Evolutionary conservation across 30 jellyfish, hydroid and myxozoan species (phyloP).

Genomic region (Pelagia noctiluca): DNA sequence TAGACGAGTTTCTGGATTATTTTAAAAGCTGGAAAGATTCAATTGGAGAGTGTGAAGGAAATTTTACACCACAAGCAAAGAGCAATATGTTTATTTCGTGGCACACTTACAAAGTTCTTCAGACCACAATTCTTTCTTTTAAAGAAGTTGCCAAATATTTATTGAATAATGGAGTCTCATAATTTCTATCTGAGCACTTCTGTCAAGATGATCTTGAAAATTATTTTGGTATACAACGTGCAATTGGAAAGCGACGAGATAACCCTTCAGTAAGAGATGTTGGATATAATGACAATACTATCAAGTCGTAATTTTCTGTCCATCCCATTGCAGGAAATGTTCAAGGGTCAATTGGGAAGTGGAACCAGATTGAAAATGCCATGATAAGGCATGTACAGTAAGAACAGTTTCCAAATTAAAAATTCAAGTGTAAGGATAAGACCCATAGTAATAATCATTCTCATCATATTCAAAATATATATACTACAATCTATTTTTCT

Average conservation of each 20-base stretch:
- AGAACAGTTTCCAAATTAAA: background rate
- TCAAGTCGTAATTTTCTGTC: slow-evolving; percentile 7
- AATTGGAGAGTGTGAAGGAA: slow-evolving; percentile 61
- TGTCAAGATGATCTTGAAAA: slow-evolving; percentile 69
- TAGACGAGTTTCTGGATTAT: slow-evolving; percentile 51
- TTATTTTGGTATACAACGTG: slow-evolving; percentile 71
- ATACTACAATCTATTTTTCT: too few relatives aligned
- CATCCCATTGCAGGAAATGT: slow-evolving; percentile 36
- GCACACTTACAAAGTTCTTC: slow-evolving; percentile 68
- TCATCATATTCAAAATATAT: too few relatives aligned
- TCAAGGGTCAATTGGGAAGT: background rate
- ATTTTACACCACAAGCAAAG: slow-evolving; percentile 52
- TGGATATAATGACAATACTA: slow-evolving; percentile 53
- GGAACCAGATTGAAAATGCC: background rate
- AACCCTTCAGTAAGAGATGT: slow-evolving; percentile 44
- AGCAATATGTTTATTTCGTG: slow-evolving; percentile 59
- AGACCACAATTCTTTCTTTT: slow-evolving; percentile 45
- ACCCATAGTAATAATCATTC: too few relatives aligned
- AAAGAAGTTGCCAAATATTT: slow-evolving; percentile 57
- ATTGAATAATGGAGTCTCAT: slow-evolving; percentile 55
- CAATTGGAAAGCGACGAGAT: slow-evolving; percentile 55
- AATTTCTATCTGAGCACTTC: slow-evolving; percentile 42
- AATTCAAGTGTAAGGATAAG: background rate
- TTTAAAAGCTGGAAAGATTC: slow-evolving; percentile 60
- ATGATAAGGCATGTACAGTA: background rate